Conservation (phyloP, 2,888 invertebrate species). For the Pseudolycoriella hygida region DNA sequence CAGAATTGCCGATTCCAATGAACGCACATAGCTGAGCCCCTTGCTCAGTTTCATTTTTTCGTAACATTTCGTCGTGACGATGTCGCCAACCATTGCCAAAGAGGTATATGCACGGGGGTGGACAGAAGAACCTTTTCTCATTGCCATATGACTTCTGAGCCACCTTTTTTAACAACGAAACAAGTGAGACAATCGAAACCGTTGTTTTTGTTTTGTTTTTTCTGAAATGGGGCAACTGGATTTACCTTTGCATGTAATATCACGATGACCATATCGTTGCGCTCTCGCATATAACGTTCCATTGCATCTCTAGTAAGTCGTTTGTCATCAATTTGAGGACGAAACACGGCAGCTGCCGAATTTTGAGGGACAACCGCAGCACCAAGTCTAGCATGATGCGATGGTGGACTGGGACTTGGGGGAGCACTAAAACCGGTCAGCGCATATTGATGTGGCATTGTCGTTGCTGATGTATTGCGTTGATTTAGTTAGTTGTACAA, state of each 20-base stretch:
- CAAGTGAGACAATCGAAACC: neutral
- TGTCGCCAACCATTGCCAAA: conserved; percentile 97
- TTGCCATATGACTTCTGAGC: conserved; percentile 99
- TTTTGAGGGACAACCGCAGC: conserved; percentile 17
- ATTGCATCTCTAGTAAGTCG: conserved; percentile 79
- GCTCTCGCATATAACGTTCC: conserved; percentile 87
- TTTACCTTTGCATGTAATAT: conserved; percentile 88
- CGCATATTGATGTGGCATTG: conserved; percentile 71
- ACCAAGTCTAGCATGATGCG: conserved; percentile 40
- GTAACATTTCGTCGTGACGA: conserved; percentile 81
- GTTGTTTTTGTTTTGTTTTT: neutral
- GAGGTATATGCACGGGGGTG: conserved; percentile 96
- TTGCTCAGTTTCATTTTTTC: conserved; percentile 78
- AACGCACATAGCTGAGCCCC: conserved; percentile 94
- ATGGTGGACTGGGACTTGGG: conserved; percentile 51
- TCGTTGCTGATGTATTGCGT: conserved; percentile 14
- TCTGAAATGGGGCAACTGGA: too few relatives aligned
- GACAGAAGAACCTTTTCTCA: conserved; percentile 98
- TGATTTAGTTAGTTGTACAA: too few relatives aligned
- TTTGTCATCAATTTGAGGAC: conserved; percentile 48
- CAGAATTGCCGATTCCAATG: conserved; percentile 96
- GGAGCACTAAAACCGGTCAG: conserved; percentile 62
- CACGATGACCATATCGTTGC: conserved; percentile 90
- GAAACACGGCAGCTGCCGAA: conserved; percentile 17
- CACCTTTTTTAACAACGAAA: conserved; percentile 32